Percentiles rank a stretch among this genome's conserved stretches.
Conservation (phyloP, 1,140 invertebrate species). For the Vollenhovia emeryi region DNA sequence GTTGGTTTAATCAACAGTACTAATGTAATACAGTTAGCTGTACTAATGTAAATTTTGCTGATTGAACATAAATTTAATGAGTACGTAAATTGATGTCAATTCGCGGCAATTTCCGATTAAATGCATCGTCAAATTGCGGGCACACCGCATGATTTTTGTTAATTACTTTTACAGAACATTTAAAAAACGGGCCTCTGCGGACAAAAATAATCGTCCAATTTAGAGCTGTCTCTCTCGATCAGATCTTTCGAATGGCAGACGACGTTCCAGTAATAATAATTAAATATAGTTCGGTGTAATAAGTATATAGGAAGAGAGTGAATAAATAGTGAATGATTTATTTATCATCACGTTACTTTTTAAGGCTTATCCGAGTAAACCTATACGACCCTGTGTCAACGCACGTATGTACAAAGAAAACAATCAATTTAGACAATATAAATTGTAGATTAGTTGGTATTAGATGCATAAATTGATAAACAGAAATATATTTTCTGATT, state of each 20-base stretch:
- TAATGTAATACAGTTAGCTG: background rate
- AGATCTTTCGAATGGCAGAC: background rate
- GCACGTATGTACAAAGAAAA: background rate
- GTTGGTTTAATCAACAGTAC: background rate
- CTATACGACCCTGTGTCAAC: background rate
- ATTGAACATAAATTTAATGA: background rate
- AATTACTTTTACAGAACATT: background rate
- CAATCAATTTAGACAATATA: too few relatives aligned
- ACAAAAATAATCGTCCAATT: background rate
- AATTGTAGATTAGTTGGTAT: too few relatives aligned
- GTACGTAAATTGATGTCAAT: background rate
- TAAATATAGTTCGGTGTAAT: background rate
- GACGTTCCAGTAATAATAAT: background rate
- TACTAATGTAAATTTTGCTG: background rate
- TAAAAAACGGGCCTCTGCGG: background rate
- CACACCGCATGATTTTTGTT: background rate
- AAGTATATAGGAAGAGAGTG: background rate
- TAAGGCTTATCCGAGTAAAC: background rate
- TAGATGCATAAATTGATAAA: too few relatives aligned
- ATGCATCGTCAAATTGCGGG: background rate
- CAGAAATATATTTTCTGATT: background rate
- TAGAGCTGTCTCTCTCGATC: background rate
- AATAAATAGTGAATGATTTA: background rate
- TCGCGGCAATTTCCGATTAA: background rate
- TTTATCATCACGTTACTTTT: background rate